Conservation (phyloP, 2,888 invertebrate genomes). For the Ophion slaviceki region DNA sequence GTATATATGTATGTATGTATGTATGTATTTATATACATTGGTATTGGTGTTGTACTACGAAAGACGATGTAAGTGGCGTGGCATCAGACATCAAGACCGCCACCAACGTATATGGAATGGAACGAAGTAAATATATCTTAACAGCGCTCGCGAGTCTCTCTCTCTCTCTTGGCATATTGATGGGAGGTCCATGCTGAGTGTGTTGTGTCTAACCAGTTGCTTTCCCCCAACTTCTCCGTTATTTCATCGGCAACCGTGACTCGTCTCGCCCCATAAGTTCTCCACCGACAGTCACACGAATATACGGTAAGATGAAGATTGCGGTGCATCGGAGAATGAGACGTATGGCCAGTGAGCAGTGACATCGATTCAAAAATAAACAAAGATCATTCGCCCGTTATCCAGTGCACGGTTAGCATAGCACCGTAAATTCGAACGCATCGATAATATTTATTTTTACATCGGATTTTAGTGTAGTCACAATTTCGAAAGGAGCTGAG, state of each 20-base stretch:
- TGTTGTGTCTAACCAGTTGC: conserved; percentile 83
- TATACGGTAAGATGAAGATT: not conserved
- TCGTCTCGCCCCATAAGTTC: conserved; percentile 4
- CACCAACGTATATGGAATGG: conserved; percentile 74
- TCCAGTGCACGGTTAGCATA: not conserved
- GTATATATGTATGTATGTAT: not conserved
- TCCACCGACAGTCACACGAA: not conserved
- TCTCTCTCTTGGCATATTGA: conserved; percentile 76
- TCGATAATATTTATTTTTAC: not conserved
- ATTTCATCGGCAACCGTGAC: conserved; percentile 48
- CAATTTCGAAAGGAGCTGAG: too few species aligned
- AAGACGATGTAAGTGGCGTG: conserved; percentile 65
- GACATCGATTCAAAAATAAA: conserved; percentile 7
- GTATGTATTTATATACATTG: not conserved
- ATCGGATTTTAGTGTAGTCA: too few species aligned
- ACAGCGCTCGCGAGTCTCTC: conserved; percentile 75
- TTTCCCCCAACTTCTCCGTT: conserved; percentile 63
- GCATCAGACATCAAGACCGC: conserved; percentile 68
- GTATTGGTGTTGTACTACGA: conserved; percentile 13
- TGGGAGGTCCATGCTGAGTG: conserved; percentile 81
- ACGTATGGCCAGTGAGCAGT: conserved; percentile 11
- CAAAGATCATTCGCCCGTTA: not conserved
- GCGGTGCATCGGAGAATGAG: conserved; percentile 18
- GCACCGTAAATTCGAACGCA: not conserved
- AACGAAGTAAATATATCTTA: conserved; percentile 82